A percentile compares a stretch with the other conserved stretches of the same genome.
Evolutionary conservation across 2,113 vertebrate species (phyloP).

Genomic region (Junco hyemalis): DNA sequence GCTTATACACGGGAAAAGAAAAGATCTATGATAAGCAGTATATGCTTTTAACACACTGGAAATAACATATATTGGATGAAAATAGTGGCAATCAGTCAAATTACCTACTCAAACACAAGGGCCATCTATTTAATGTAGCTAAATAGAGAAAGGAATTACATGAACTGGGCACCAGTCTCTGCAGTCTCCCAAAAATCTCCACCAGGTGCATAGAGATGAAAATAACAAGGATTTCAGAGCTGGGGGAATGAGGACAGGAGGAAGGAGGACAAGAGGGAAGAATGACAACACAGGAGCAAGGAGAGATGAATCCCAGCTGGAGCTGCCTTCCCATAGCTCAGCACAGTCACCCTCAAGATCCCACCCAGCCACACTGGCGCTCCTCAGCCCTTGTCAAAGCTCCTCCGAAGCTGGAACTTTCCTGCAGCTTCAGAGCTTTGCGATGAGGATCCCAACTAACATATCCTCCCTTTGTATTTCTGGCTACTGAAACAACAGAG

Average conservation of each 20-base stretch:
- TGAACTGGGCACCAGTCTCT: background rate
- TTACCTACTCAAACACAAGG: background rate
- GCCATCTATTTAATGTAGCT: background rate
- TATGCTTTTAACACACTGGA: background rate
- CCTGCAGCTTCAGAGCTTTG: background rate
- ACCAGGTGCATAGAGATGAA: background rate
- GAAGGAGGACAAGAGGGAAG: background rate
- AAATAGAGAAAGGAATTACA: background rate
- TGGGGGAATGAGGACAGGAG: background rate
- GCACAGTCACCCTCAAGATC: background rate
- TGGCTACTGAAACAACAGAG: background rate
- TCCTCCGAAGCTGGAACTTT: background rate
- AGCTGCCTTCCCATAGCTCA: background rate
- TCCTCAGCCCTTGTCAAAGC: background rate
- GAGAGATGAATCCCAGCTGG: background rate
- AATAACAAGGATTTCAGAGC: background rate
- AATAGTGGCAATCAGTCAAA: background rate
- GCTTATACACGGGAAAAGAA: background rate
- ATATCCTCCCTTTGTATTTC: background rate
- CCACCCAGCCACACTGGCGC: background rate
- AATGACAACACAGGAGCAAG: background rate
- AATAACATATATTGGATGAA: background rate
- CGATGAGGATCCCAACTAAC: background rate
- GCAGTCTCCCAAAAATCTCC: background rate
- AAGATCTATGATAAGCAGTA: background rate